Base-by-base conservation (phyloP, 2,888 invertebrate genomes). In the Scaptomyza tumidula region DNA sequence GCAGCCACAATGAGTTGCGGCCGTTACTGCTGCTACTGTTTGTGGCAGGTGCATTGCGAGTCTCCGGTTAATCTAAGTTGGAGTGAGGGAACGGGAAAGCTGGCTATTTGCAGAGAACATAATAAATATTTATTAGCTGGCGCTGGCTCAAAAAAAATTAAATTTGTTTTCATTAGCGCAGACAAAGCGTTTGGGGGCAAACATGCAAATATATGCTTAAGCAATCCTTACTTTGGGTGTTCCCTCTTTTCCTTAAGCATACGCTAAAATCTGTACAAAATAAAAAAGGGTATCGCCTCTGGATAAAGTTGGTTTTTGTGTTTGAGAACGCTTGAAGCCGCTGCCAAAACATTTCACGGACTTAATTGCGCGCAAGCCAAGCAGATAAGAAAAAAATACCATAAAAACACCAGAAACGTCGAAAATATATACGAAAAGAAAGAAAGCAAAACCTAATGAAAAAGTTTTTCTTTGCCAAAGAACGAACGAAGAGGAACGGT, bases 331-430 rank as follows among this genome's bases (percentile, higher is more conserved):
- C 63, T 31, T 52, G 60, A 49, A 48, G 71, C 27, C 46, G 61
- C 44, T 68, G 63, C 64, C 74, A 72, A 75, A 80, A 81, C 78
- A 80, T 84, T 87, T 85, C 71, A 67, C 69, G 57, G 71, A 66
- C 81, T 88, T 88, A 87, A 88, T 87, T 87, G 88, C 61, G 86
- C 81, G 70, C 88, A 81, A 81, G 76, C 81, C 75, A 79, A 73
- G 78, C 85, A 83, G 79, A 83, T 79, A 79, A 78, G 77, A 76
- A 58, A 29, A n/a, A 33, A 50, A 16, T 35, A 52, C 41, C 29
- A 45, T 0, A 33, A 19, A 44, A 58, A 29, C n/a, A 41, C 5
- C 41, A 41, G 16, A 41, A 41, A 41, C 41, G 41, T 3, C 16
- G n/a, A n/a, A 16, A 41, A 41, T 41, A 41, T 41, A 39, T 24